These are phyloP conservation scores for Lamellibrachia satsuma DNA, from an alignment of 2,888 invertebrate genomes.

Conservation along the genomic window DNA sequence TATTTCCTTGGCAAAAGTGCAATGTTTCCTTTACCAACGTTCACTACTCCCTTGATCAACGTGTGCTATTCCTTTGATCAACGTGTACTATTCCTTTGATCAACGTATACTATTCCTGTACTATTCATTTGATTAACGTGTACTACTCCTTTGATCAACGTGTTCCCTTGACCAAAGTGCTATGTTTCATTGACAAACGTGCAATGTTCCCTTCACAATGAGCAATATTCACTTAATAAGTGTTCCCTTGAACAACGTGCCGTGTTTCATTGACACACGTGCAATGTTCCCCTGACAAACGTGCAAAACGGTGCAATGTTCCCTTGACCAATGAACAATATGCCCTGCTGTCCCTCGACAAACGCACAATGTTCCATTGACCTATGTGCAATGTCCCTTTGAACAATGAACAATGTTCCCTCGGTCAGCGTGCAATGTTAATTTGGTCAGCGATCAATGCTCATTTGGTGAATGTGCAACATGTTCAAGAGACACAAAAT, in stretches of 20 bases:
- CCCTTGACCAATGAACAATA: no score
- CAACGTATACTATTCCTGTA: no score
- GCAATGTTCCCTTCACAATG: not conserved
- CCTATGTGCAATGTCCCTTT: no score
- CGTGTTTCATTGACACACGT: not conserved
- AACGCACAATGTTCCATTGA: no score
- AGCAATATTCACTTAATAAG: not conserved
- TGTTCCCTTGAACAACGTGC: not conserved
- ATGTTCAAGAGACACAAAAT: not conserved
- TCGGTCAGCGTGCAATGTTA: not conserved
- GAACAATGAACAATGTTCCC: not conserved
- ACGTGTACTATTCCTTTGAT: no score
- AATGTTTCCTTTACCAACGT: not conserved
- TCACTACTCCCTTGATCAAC: not conserved
- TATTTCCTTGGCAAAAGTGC: constrained; percentile 1
- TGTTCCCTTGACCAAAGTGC: not conserved
- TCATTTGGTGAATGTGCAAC: not conserved
- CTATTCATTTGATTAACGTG: no score
- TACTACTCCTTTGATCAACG: no score
- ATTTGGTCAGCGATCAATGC: not conserved
- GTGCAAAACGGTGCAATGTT: no score
- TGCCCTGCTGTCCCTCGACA: no score
- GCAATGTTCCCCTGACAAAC: not conserved
- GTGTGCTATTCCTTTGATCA: not conserved
- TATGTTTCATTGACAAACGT: not conserved